phyloP scores from a whole-genome alignment of 2,113 vertebrate species.

The Sinocyclocheilus maitianheensis region DNA sequence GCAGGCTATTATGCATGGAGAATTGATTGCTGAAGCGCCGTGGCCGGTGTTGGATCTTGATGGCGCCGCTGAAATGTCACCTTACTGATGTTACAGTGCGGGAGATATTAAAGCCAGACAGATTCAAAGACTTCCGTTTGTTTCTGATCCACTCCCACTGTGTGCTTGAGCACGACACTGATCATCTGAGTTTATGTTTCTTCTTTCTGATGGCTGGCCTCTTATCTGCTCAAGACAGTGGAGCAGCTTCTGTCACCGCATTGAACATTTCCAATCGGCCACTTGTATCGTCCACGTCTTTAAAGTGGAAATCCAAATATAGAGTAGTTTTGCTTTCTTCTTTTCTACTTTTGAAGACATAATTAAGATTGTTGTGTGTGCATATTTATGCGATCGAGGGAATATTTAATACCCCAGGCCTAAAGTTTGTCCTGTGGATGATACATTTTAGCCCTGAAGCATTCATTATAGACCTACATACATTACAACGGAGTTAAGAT shows the following conservation, averaged over 20 bases:
- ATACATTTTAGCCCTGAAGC: not conserved
- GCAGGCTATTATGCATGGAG: slow-evolving; percentile 77
- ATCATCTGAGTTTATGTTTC: slow-evolving; percentile 53
- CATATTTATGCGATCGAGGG: slow-evolving; percentile 66
- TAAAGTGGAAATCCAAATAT: slow-evolving; percentile 75
- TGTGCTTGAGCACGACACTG: slow-evolving; percentile 63
- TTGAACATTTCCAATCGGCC: slow-evolving; percentile 76
- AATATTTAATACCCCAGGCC: slow-evolving; percentile 65
- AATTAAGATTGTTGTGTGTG: slow-evolving; percentile 72
- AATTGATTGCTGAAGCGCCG: slow-evolving; percentile 81
- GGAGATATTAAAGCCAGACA: slow-evolving; percentile 66
- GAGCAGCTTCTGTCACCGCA: slow-evolving; percentile 70
- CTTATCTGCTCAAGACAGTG: slow-evolving; percentile 79
- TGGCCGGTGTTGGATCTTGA: slow-evolving; percentile 79
- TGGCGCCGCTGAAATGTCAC: slow-evolving; percentile 82
- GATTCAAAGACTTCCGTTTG: slow-evolving; percentile 69
- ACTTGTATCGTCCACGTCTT: slow-evolving; percentile 66
- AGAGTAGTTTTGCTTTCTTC: slow-evolving; percentile 56
- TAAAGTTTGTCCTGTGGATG: slow-evolving; percentile 48
- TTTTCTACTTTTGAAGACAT: slow-evolving; percentile 51
- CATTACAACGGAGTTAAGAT: not conserved
- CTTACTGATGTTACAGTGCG: slow-evolving; percentile 78
- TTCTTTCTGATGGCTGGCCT: slow-evolving; percentile 55
- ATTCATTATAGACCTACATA: not conserved
- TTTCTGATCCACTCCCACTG: slow-evolving; percentile 69